These are phyloP conservation scores for Hestina assimilis DNA, from an alignment of 1,140 invertebrate genomes.

Conservation along the genomic window DNA sequence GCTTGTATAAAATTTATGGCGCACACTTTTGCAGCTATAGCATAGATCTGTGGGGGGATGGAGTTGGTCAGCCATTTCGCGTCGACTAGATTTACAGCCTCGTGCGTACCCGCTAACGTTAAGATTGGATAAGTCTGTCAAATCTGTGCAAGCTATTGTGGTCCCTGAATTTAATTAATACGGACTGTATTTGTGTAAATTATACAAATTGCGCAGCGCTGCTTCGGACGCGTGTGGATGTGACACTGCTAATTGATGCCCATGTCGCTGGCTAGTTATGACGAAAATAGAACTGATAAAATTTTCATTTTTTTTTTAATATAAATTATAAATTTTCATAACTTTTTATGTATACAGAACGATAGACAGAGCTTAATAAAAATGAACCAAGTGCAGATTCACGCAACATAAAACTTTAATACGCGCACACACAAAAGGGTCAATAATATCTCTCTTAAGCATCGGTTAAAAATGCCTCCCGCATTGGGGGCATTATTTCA, in stretches of 20 bases:
- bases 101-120: conserved; percentile 64
- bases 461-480: conserved; percentile 55
- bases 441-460: conserved; percentile 41
- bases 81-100: conserved; percentile 76
- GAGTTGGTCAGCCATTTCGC: conserved; percentile 73
- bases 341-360: not conserved
- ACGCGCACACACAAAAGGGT: conserved; percentile 18
- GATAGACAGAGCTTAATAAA: not conserved
- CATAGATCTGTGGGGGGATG: conserved; percentile 61
- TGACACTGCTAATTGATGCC: conserved; percentile 30
- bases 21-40: conserved; percentile 76
- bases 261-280: conserved; percentile 17
- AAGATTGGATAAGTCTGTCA: conserved; percentile 57
- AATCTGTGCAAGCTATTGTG: conserved; percentile 40
- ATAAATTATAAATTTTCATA: not conserved
- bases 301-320: conserved; percentile 3
- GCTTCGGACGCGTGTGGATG: conserved; percentile 22
- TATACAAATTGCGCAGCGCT: conserved; percentile 23
- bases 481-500: conserved; percentile 69
- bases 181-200: conserved; percentile 36
- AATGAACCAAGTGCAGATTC: conserved; percentile 1
- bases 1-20: conserved; percentile 76
- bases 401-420: conserved; percentile 3
- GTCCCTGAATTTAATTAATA: conserved; percentile 39
- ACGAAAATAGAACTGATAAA: conserved; percentile 16